These are phyloP conservation scores for Plutella xylostella DNA, from an alignment of 2,888 invertebrate genomes.

Conservation along the genomic window DNA sequence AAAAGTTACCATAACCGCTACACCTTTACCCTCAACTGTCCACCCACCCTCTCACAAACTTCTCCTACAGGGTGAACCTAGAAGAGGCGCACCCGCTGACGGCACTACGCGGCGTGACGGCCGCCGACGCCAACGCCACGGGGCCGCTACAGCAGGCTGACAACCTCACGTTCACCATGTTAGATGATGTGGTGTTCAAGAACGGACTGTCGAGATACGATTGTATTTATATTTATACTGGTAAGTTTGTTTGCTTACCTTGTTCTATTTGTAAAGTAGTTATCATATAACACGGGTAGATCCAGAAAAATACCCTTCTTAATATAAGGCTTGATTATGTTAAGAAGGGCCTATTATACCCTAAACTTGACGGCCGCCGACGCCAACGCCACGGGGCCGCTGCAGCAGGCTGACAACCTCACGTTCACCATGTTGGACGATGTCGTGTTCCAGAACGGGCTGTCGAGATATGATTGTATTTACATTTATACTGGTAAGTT, in stretches of 20 bases:
- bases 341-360: too few species aligned
- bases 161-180: slow-evolving; percentile 24
- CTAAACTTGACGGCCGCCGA: too few species aligned
- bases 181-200: slow-evolving; percentile 28
- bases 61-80: slow-evolving; percentile 69
- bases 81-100: slow-evolving; percentile 45
- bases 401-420: slow-evolving; percentile 19
- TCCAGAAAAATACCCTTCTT: too few species aligned
- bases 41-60: too few species aligned
- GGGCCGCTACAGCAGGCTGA: slow-evolving; percentile 16
- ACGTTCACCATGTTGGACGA: slow-evolving; percentile 28
- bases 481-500: slow-evolving; percentile 55
- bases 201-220: slow-evolving; percentile 40
- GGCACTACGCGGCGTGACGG: slow-evolving; percentile 19
- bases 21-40: background rate
- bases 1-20: too few species aligned
- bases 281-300: too few species aligned
- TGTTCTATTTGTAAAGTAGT: too few species aligned
- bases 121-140: slow-evolving; percentile 15
- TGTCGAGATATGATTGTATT: slow-evolving; percentile 53
- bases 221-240: slow-evolving; percentile 60
- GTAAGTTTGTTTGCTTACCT: slow-evolving; percentile 29
- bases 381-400: slow-evolving; percentile 16
- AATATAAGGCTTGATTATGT: too few species aligned
- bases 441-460: slow-evolving; percentile 23